Evolutionary conservation across 2,113 vertebrate species (phyloP).

Genomic region (Burhinus oedicnemus): DNA sequence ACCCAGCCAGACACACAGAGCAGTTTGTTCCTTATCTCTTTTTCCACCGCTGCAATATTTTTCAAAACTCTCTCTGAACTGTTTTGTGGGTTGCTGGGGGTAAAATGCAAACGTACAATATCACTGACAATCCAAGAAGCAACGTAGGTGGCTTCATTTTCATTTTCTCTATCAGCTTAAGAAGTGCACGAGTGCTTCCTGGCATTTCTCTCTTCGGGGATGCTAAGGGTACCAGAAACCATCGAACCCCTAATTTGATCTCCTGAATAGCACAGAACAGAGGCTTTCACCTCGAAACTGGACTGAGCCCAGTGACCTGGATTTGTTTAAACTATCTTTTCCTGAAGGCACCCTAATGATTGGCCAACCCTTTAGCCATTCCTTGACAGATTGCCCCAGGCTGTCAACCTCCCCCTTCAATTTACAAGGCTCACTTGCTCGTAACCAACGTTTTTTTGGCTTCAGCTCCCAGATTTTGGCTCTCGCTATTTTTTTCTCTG

Average conservation of each 20-base stretch:
- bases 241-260: neutral
- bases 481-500: neutral
- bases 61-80: neutral
- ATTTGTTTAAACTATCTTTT: conserved; percentile 24
- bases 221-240: neutral
- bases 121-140: neutral
- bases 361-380: neutral
- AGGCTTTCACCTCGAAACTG: neutral
- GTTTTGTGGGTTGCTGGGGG: neutral
- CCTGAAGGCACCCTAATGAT: neutral
- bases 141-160: neutral
- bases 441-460: neutral
- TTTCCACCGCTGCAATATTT: neutral
- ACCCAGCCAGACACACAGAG: neutral
- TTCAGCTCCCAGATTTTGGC: neutral
- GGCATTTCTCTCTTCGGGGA: neutral
- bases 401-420: conserved; percentile 10
- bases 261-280: neutral
- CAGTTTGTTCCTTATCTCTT: neutral
- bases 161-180: neutral
- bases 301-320: neutral
- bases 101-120: neutral
- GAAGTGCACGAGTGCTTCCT: neutral
- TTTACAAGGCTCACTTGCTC: conserved; percentile 40
- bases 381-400: neutral